A percentile compares a stretch with the other conserved stretches of the same genome.
phyloP scores from a whole-genome alignment of 1,140 invertebrate species.

The Scaptomyza montana region DNA sequence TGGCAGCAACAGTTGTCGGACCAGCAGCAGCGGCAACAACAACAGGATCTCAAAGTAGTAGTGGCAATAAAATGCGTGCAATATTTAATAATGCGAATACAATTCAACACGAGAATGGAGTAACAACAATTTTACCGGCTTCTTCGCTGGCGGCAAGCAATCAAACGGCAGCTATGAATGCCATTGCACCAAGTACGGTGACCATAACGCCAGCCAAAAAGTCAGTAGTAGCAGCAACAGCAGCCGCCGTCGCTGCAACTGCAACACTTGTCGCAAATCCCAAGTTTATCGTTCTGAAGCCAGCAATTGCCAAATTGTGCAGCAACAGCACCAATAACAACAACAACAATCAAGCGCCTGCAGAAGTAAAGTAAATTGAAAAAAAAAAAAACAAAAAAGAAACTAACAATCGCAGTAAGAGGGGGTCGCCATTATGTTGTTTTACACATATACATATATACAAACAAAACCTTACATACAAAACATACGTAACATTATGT shows the following conservation, averaged over 20 bases:
- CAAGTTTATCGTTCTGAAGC: constrained; percentile 69
- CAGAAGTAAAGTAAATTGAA: constrained; percentile 40
- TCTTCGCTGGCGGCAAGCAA: constrained; percentile 73
- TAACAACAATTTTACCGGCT: constrained; percentile 77
- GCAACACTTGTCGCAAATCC: constrained; percentile 42
- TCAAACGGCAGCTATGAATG: constrained; percentile 78
- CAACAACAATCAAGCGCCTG: constrained; percentile 15
- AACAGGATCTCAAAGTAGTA: constrained; percentile 65
- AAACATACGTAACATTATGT: constrained; percentile 34
- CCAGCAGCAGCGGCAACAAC: constrained; percentile 12
- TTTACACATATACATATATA: background rate
- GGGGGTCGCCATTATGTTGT: constrained; percentile 24
- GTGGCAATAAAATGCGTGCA: constrained; percentile 74
- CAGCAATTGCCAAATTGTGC: constrained; percentile 32
- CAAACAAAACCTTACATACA: constrained; percentile 6
- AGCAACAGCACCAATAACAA: constrained; percentile 2
- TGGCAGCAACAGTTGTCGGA: constrained; percentile 4
- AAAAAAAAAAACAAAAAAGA: too few relatives aligned
- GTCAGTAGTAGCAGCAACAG: constrained; percentile 22
- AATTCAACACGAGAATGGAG: constrained; percentile 80
- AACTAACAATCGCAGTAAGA: background rate
- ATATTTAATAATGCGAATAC: constrained; percentile 74
- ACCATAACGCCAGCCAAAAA: constrained; percentile 78
- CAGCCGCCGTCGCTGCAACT: constrained; percentile 3
- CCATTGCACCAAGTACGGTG: constrained; percentile 75